Conservation (phyloP, 2,797 vertebrate genomes). For the Lacerta agilis region DNA sequence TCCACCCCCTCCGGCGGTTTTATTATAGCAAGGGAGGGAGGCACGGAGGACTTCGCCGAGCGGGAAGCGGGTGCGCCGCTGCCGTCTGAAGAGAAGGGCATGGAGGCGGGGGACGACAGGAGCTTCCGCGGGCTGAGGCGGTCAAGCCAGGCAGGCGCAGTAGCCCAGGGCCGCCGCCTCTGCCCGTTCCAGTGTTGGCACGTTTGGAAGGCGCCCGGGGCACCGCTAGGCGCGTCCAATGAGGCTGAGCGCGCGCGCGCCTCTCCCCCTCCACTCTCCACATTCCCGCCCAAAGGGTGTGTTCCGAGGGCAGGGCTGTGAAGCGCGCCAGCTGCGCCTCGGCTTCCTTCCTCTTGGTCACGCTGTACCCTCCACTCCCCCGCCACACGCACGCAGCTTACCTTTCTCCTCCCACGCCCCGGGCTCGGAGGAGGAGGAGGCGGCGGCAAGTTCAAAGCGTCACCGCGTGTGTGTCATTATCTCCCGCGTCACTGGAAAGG, state of each 20-base stretch:
- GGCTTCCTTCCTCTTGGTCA: too few relatives aligned
- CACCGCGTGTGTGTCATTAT: not conserved
- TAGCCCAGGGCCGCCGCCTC: too few relatives aligned
- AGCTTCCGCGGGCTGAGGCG: too few relatives aligned
- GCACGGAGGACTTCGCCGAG: not conserved
- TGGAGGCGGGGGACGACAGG: not conserved
- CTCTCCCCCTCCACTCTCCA: too few relatives aligned
- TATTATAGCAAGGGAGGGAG: not conserved
- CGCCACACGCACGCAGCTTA: not conserved
- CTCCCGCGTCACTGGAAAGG: not conserved
- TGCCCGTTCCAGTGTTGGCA: not conserved
- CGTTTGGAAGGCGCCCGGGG: too few relatives aligned
- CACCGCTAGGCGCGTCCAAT: not conserved
- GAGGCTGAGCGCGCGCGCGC: not conserved
- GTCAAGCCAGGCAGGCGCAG: too few relatives aligned
- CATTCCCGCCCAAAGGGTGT: not conserved
- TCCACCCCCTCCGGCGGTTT: too few relatives aligned
- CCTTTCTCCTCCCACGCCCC: too few relatives aligned
- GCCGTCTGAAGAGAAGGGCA: not conserved
- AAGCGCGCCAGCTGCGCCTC: not conserved
- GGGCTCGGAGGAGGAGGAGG: not conserved
- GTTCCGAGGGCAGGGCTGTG: not conserved
- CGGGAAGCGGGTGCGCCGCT: not conserved
- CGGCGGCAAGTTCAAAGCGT: not conserved
- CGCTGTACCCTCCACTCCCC: not conserved